Conservation (phyloP, 2,113 vertebrate species). For the Craseonycteris thonglongyai region DNA sequence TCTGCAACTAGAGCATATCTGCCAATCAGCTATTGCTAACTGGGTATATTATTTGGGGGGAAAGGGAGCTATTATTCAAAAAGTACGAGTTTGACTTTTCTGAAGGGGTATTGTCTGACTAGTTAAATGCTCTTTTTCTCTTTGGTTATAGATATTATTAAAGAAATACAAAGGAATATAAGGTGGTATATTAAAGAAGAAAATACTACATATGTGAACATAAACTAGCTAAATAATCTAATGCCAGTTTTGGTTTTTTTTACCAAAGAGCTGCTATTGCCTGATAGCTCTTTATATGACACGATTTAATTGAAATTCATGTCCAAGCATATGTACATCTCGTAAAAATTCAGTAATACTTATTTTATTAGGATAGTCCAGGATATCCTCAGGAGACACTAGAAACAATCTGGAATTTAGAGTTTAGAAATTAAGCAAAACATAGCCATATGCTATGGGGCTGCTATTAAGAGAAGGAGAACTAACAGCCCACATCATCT, state of each 20-base stretch:
- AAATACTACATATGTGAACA: background rate
- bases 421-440: conserved; percentile 10
- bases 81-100: background rate
- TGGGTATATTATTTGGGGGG: background rate
- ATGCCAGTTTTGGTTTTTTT: background rate
- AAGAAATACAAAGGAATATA: background rate
- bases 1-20: background rate
- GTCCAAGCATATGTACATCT: background rate
- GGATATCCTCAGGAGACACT: background rate
- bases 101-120: background rate
- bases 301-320: conserved; percentile 36
- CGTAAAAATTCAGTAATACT: background rate
- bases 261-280: background rate
- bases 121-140: background rate
- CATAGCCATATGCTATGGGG: background rate
- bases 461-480: background rate
- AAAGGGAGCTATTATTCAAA: background rate
- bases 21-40: background rate
- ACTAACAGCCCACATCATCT: background rate
- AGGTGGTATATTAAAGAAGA: background rate
- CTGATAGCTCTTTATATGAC: background rate
- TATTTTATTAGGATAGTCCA: background rate
- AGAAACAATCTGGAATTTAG: background rate
- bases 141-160: background rate
- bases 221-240: background rate